A percentile compares a stretch with the other conserved stretches of the same genome.
Evolutionary conservation across 1,140 invertebrate genomes (phyloP).

Genomic region (Aphaenogaster rudis): DNA sequence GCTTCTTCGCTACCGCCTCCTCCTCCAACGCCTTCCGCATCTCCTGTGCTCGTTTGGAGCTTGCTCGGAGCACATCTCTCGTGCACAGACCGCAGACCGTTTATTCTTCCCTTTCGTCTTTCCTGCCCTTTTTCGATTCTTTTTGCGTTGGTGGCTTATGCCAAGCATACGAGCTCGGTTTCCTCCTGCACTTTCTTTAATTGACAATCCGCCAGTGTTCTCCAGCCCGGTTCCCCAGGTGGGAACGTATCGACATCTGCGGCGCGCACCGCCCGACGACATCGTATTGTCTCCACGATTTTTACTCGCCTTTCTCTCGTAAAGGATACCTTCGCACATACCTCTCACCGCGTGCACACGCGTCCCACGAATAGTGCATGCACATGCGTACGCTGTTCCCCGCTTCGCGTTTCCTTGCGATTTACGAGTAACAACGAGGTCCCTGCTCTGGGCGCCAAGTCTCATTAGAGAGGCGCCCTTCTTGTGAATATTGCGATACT

Average conservation of each 20-base stretch:
- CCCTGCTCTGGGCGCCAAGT: slow-evolving; percentile 72
- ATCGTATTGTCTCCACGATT: slow-evolving; percentile 83
- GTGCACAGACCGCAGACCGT: slow-evolving; percentile 39
- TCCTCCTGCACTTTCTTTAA: slow-evolving; percentile 78
- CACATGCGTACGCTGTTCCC: slow-evolving; percentile 33
- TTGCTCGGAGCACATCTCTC: slow-evolving; percentile 3
- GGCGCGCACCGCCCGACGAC: slow-evolving; percentile 73
- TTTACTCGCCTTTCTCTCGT: slow-evolving; percentile 70
- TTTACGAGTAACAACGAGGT: slow-evolving; percentile 77
- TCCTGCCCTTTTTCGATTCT: slow-evolving; percentile 14
- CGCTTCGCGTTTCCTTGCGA: slow-evolving; percentile 59
- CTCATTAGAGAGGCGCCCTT: slow-evolving; percentile 76
- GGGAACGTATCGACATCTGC: slow-evolving; percentile 80
- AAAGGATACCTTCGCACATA: slow-evolving; percentile 32
- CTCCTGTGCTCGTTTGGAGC: slow-evolving; percentile 15
- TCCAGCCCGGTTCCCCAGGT: slow-evolving; percentile 72
- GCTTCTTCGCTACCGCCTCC: slow-evolving; percentile 34
- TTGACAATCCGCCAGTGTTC: slow-evolving; percentile 79
- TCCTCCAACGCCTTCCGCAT: slow-evolving; percentile 14
- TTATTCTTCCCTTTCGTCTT: slow-evolving; percentile 39
- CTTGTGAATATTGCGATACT: slow-evolving; percentile 22
- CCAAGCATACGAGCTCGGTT: slow-evolving; percentile 52
- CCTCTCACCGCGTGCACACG: slow-evolving; percentile 42
- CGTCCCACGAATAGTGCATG: slow-evolving; percentile 39
- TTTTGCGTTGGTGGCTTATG: slow-evolving; percentile 77